Evolutionary conservation across 2,888 invertebrate species (phyloP).

Genomic region (Bruchidius siliquastri): DNA sequence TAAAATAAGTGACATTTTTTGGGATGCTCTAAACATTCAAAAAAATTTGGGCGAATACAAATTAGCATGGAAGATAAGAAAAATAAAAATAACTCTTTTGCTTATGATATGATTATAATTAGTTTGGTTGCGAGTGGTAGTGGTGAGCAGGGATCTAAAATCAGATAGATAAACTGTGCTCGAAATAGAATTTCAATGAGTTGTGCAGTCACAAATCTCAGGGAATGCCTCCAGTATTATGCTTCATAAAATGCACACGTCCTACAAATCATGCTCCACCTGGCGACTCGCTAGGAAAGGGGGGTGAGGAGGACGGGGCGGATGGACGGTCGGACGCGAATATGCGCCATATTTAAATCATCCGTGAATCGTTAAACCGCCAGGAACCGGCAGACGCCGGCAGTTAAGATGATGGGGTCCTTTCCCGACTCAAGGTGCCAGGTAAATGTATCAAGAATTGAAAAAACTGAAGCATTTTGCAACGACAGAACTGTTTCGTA

Average conservation of each 20-base stretch:
- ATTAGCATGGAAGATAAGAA: too few relatives aligned
- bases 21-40: too few relatives aligned
- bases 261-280: constrained; percentile 13
- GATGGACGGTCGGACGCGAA: constrained; percentile 1
- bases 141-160: neutral
- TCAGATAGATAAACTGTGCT: constrained; percentile 23
- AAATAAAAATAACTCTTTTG: too few relatives aligned
- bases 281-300: neutral
- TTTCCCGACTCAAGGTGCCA: neutral
- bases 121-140: too few relatives aligned
- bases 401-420: neutral
- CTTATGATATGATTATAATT: too few relatives aligned
- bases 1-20: too few relatives aligned
- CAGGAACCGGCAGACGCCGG: constrained; percentile 17
- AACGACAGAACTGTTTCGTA: too few relatives aligned
- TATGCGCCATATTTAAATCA: constrained; percentile 3
- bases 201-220: constrained; percentile 29
- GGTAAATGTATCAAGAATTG: neutral
- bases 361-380: neutral
- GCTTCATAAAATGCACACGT: constrained; percentile 14
- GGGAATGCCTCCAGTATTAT: constrained; percentile 11
- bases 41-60: too few relatives aligned
- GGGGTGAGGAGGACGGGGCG: neutral
- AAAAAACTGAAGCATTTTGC: too few relatives aligned
- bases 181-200: constrained; percentile 33